These are phyloP conservation scores for Falcaria lacertinaria DNA, from an alignment of 2,888 invertebrate genomes.

Conservation along the genomic window DNA sequence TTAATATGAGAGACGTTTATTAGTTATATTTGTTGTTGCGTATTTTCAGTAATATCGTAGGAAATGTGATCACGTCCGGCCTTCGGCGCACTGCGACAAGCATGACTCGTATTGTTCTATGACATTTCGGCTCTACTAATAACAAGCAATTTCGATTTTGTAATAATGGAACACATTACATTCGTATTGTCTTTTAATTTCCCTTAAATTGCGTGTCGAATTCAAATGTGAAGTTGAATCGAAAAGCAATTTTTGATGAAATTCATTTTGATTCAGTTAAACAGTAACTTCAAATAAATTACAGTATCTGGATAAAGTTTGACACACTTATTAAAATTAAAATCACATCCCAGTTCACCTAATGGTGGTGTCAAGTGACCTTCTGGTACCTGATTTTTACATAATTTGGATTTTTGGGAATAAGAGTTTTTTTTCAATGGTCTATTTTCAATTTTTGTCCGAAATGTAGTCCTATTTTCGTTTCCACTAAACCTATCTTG, in stretches of 20 bases:
- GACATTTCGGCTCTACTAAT: constrained; percentile 77
- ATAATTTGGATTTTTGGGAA: no score
- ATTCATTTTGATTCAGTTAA: not conserved
- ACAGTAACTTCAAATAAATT: no score
- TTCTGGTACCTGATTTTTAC: no score
- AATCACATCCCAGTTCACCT: no score
- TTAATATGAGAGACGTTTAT: constrained; percentile 49
- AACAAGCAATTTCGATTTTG: constrained; percentile 75
- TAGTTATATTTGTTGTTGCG: constrained; percentile 59
- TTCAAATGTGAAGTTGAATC: constrained; percentile 17
- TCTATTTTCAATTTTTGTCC: no score
- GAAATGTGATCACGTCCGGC: constrained; percentile 75
- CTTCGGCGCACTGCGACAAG: constrained; percentile 60
- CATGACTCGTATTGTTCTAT: constrained; percentile 71
- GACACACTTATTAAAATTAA: no score
- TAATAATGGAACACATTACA: constrained; percentile 59
- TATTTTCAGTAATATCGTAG: constrained; percentile 56
- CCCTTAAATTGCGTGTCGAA: constrained; percentile 40
- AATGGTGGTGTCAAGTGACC: no score
- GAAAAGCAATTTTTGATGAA: constrained; percentile 1
- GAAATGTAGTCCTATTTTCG: no score
- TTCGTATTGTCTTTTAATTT: constrained; percentile 64
- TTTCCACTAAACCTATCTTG: no score
- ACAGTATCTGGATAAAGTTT: no score
- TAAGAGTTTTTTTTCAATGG: no score